Percentiles rank a stretch among this genome's conserved stretches.
Conservation (phyloP, 2,113 vertebrate genomes). For the Sebastes fasciatus region DNA sequence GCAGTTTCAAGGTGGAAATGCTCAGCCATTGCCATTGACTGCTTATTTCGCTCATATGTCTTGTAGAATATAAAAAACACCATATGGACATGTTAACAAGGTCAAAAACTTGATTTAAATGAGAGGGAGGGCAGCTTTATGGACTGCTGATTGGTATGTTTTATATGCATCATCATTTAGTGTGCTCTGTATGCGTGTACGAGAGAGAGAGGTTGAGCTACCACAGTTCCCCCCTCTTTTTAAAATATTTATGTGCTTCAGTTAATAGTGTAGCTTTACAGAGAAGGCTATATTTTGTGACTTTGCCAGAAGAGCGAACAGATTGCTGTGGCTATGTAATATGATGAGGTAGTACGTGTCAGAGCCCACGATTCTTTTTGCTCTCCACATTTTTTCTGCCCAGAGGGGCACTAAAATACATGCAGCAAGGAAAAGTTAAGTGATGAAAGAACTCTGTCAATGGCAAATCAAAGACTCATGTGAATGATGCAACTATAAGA, state of each 20-base stretch:
- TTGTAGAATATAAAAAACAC: no score
- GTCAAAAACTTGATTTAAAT: background rate
- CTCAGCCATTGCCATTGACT: no score
- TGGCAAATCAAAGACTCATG: slow-evolving; percentile 41
- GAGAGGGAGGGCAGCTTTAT: slow-evolving; percentile 2
- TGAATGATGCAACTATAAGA: slow-evolving; percentile 27
- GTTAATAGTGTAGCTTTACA: slow-evolving; percentile 57
- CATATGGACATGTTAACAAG: no score
- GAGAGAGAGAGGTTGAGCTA: slow-evolving; percentile 10
- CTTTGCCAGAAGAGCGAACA: slow-evolving; percentile 51
- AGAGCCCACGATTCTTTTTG: slow-evolving; percentile 30
- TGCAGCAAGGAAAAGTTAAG: slow-evolving; percentile 19
- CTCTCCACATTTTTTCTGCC: slow-evolving; percentile 13
- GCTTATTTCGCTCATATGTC: no score
- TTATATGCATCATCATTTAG: slow-evolving; percentile 24
- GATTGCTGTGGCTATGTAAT: slow-evolving; percentile 55
- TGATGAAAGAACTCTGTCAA: slow-evolving; percentile 51
- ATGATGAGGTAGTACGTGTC: slow-evolving; percentile 55
- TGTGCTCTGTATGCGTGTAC: slow-evolving; percentile 19
- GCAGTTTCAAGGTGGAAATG: no score
- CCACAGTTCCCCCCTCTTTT: slow-evolving; percentile 14
- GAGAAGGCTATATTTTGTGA: slow-evolving; percentile 46
- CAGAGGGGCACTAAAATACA: slow-evolving; percentile 10
- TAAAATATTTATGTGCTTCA: slow-evolving; percentile 52
- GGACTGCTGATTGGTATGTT: slow-evolving; percentile 22